These are phyloP conservation scores for Jordanella pulchra DNA, from an alignment of 2,797 vertebrate genomes.

Conservation along the genomic window DNA sequence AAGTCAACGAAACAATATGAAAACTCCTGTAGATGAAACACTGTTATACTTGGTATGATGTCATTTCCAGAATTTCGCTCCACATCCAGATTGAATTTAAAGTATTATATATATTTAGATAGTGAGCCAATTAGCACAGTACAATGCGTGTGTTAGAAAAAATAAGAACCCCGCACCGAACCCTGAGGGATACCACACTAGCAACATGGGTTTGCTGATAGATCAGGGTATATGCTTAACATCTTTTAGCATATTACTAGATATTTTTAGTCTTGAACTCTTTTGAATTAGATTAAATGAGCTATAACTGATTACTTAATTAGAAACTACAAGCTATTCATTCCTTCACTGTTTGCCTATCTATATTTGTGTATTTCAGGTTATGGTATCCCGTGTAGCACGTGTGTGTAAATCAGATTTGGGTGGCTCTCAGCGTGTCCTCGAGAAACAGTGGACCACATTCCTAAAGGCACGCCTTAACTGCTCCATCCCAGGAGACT, in stretches of 20 bases:
- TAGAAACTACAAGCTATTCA: background rate
- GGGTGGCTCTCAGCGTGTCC: slow-evolving; percentile 92
- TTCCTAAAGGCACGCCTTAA: slow-evolving; percentile 96
- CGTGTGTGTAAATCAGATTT: slow-evolving; percentile 94
- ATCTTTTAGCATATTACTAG: background rate
- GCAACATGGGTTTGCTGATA: background rate
- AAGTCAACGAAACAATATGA: background rate
- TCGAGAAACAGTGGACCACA: slow-evolving; percentile 98
- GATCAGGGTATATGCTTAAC: background rate
- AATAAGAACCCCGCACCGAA: background rate
- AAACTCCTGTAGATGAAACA: background rate
- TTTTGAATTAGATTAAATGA: background rate
- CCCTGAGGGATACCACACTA: background rate
- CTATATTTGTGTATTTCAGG: slow-evolving; percentile 73
- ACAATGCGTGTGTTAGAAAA: background rate
- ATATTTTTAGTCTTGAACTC: background rate
- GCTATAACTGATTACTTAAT: background rate
- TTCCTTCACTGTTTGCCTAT: background rate
- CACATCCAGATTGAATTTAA: background rate
- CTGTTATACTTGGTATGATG: background rate
- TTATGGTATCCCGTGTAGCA: slow-evolving; percentile 94
- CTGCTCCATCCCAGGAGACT: slow-evolving; percentile 94
- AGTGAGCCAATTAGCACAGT: background rate
- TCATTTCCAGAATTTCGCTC: background rate
- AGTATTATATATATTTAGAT: background rate